Evolutionary conservation across 2,113 vertebrate species (phyloP), one percentile per base, ranked within the genome.

Genomic region (Rhabdornis inornatus): DNA sequence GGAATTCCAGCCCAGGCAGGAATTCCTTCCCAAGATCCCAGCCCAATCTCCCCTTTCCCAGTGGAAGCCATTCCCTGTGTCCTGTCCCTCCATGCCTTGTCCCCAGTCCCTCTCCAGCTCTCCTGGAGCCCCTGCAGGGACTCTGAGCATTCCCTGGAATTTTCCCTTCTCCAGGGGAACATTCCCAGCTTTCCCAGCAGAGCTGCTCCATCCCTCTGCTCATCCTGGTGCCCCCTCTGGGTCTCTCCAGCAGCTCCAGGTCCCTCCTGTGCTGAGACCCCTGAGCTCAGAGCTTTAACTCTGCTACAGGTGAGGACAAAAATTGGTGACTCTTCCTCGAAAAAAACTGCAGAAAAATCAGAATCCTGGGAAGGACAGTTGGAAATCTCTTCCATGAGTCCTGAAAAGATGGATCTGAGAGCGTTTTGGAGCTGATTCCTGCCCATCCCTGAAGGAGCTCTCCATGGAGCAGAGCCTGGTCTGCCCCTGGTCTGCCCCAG

Each of bases 371-470:
- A 28, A 60, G 24, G 22, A 15, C 2, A 1, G 2, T 3, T 75
- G 61, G 33, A 59, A 71, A 31, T 55, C 30, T 27, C 44, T 30
- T 33, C 61, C 12, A 0, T 11, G 28, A 57, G 31, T 14, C 8
- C 25, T 69, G 63, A 28, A 64, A 9, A 13, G 6, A 8, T 35
- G n/a, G 49, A n/a, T 13, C 11, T 81, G 81, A 24, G 44, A 16
- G 1, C 0, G 25, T 5, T n/a, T 45, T 0, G 8, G 56, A 47
- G 55, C 40, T 1, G 8, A 5, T 83, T 83, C 28, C 65, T 70
- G 24, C 44, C 16, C 1, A 1, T 22, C 61, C 45, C 1, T 13
- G 45, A 25, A 17, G 59, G 52, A 25, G 4, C 15, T 42, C 6
- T 61, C 22, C 16, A 1, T 2, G 47, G 5, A 59, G 37, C 49